Base-by-base conservation (phyloP, 1,140 invertebrate genomes). In the Calephelis nemesis region DNA sequence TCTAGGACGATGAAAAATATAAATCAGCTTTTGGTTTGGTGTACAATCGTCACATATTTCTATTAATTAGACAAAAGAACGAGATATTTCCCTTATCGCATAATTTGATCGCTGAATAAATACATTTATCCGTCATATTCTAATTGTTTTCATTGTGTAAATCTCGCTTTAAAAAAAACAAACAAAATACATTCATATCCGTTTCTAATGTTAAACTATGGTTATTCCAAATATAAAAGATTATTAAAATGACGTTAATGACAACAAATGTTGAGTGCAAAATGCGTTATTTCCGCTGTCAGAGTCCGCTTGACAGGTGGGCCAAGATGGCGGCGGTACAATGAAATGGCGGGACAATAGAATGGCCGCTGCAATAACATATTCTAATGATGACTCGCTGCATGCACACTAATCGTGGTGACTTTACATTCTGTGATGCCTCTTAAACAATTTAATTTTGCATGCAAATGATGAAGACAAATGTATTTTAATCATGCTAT, bases 321-420 rank as follows among this genome's bases (percentile, higher is more conserved):
- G 48, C 15, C 63, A 64, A 48, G 48, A 64, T 64, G 63, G 63
- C 47, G 47, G 49, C 52, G n/a, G 13, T 9, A 47, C 42, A 47
- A 48, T 63, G 50, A 58, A 66, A 66, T 58, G 50, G 50, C 64
- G 64, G 64, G 72, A 74, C 69, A 70, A 52, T 65, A 67, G 67
- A 50, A 67, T 67, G 69, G 65, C 69, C 47, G 73, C 62, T 47
- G 54, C 65, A 67, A 63, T 63, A 74, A 74, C 69, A 75, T 72
- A 68, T 68, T 63, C 72, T 67, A 68, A 62, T 71, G 70, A 70
- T 70, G 71, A 69, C 63, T 64, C 74, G 74, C 74, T 66, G 50
- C 66, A 60, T 72, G 69, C 63, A 67, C 76, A 77, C 76, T 75
- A 77, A 77, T 72, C 70, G 67, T 47, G 65, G 65, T 72, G 73